Evolutionary conservation across 2,797 vertebrate genomes (phyloP).

Genomic region (Galago senegalensis): DNA sequence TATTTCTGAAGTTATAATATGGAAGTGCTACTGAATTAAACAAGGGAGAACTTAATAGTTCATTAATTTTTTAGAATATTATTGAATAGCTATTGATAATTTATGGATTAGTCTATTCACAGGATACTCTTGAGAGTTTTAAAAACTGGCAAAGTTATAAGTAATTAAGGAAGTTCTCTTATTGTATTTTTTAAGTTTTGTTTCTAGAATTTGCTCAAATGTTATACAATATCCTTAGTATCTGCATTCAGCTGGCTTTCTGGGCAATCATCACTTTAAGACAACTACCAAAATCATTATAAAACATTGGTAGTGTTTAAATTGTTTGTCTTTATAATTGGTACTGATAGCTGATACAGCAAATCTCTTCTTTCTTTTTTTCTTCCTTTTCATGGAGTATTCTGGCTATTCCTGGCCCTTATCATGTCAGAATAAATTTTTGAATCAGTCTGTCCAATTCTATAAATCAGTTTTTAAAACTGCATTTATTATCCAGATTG

Average conservation of each 20-base stretch:
- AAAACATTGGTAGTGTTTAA: neutral
- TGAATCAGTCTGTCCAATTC: neutral
- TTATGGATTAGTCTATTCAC: neutral
- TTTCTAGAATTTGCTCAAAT: conserved; percentile 2
- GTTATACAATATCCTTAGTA: neutral
- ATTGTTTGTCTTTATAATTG: neutral
- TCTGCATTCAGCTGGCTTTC: neutral
- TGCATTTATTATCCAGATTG: neutral
- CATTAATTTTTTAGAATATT: neutral
- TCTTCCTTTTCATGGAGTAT: neutral
- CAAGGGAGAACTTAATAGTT: neutral
- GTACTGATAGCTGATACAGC: neutral
- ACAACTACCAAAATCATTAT: neutral
- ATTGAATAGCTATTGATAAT: neutral
- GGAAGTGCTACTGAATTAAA: neutral
- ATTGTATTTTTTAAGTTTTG: neutral
- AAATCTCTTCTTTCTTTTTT: neutral
- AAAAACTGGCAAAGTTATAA: neutral
- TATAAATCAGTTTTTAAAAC: neutral
- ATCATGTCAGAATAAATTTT: neutral
- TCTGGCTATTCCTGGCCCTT: neutral
- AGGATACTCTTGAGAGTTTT: neutral
- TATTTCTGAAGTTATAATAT: neutral
- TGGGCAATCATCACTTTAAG: neutral
- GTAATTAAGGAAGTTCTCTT: neutral